phyloP scores from a whole-genome alignment of 2,888 invertebrate species.

The Calliscelio sp. region DNA sequence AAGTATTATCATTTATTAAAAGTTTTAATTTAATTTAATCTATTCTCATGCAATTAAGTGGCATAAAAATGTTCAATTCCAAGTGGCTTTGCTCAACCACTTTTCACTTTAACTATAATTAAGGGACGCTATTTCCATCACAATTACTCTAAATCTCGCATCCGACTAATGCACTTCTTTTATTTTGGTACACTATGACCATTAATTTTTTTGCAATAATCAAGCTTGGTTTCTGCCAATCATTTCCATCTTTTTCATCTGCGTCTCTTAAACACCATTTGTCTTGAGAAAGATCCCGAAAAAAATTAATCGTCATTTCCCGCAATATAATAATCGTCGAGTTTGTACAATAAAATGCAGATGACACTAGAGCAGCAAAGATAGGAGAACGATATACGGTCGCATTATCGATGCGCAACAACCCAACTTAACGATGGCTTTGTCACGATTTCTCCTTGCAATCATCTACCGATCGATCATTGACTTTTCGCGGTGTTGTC shows the following conservation, averaged over 20 bases:
- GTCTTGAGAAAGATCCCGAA: slow-evolving; percentile 13
- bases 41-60: too few relatives aligned
- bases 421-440: slow-evolving; percentile 52
- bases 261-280: not conserved
- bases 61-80: too few relatives aligned
- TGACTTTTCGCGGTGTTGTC: slow-evolving; percentile 58
- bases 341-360: slow-evolving; percentile 59
- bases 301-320: slow-evolving; percentile 35
- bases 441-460: slow-evolving; percentile 37
- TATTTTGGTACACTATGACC: too few relatives aligned
- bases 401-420: slow-evolving; percentile 49
- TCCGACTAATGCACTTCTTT: too few relatives aligned
- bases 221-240: not conserved
- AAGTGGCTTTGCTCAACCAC: too few relatives aligned
- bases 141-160: too few relatives aligned
- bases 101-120: too few relatives aligned
- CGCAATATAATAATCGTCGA: slow-evolving; percentile 52
- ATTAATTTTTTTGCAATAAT: slow-evolving; percentile 31
- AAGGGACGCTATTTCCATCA: too few relatives aligned
- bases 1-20: too few relatives aligned
- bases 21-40: too few relatives aligned
- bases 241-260: not conserved
- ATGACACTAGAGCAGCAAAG: slow-evolving; percentile 22
- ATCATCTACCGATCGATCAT: slow-evolving; percentile 39
- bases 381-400: not conserved